Conservation (phyloP, 2,888 invertebrate species). For the Hybos culiciformis region DNA sequence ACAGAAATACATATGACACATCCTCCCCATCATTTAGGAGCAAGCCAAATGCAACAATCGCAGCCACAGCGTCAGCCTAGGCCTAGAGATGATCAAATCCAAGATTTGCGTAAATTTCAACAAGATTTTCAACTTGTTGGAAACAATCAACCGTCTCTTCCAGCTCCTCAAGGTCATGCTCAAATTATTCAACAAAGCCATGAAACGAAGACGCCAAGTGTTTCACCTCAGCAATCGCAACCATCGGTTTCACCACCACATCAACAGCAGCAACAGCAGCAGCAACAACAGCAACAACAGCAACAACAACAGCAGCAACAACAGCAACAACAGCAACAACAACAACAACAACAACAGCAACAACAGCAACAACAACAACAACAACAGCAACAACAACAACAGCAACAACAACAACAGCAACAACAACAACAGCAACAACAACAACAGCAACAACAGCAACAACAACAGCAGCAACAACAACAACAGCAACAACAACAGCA, state of each 20-base stretch:
- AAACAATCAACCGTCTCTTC: slow-evolving; percentile 18
- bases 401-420: slow-evolving; percentile 15
- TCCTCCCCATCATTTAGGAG: slow-evolving; percentile 25
- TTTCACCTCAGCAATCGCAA: slow-evolving; percentile 29
- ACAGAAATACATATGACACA: slow-evolving; percentile 24
- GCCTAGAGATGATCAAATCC: slow-evolving; percentile 29
- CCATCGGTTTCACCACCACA: slow-evolving; percentile 27
- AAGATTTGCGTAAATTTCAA: slow-evolving; percentile 63
- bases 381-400: slow-evolving; percentile 8
- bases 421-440: slow-evolving; percentile 16
- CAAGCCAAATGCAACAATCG: slow-evolving; percentile 20
- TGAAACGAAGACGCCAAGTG: slow-evolving; percentile 18
- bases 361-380: slow-evolving; percentile 4
- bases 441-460: slow-evolving; percentile 20
- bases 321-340: slow-evolving; percentile 16
- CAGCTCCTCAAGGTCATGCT: slow-evolving; percentile 17
- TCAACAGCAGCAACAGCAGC: slow-evolving; percentile 21
- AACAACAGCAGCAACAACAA: slow-evolving; percentile 20
- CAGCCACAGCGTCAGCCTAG: slow-evolving; percentile 26
- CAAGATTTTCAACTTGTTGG: slow-evolving; percentile 60
- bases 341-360: slow-evolving; percentile 22
- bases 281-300: slow-evolving; percentile 13
- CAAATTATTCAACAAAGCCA: slow-evolving; percentile 21
- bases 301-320: slow-evolving; percentile 16
- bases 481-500: slow-evolving; percentile 24